Evolutionary conservation across 2,888 invertebrate genomes (phyloP), one percentile per base, ranked within the genome.

Genomic region (Ditylenchus weischeri): DNA sequence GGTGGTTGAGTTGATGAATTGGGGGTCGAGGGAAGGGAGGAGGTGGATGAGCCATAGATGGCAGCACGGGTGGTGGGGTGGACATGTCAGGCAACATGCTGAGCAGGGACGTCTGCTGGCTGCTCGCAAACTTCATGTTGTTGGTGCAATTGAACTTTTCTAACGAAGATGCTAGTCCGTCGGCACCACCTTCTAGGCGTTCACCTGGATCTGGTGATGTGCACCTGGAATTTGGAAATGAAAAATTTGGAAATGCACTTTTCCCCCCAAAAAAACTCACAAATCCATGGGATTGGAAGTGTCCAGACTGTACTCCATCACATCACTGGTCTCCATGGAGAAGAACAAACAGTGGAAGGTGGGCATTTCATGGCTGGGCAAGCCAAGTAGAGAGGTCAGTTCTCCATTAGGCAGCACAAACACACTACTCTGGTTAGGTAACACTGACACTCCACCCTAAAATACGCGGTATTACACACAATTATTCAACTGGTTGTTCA

Each of bases 391-490:
- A 19, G 62, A 60, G 6, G 69, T 58, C 21, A 69, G 36, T 15
- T 62, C 69, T 21, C 69, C 69, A 36, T 69, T 69, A 19, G 69
- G 69, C 0, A 69, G 48, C 21, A 70, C 29, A 67, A 70, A 63
- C 19, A 64, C 29, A 21, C 38, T n/a, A 18, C 59, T 59, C 11
- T 51, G 64, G 15, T 59, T 35, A 21, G 69, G 47, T 1, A 57
- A 18, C 35, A 35, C n/a, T 18, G n/a, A 61, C 7, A 69, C 36
- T n/a, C 70, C 64, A 8, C 54, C 63, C 69, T 71, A 23, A 47
- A 65, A 58, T n/a, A 8, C 11, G 3, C 8, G 43, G 43, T 2
- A 43, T 13, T 43, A 43, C 43, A 38, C 38, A 8, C 11, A 38
- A 8, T 38, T 38, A 6, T 11, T 8, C 38, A 38, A n/a, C n/a